These are phyloP conservation scores for Chaetura pelagica DNA, from an alignment of 2,113 vertebrate genomes.

Conservation along the genomic window DNA sequence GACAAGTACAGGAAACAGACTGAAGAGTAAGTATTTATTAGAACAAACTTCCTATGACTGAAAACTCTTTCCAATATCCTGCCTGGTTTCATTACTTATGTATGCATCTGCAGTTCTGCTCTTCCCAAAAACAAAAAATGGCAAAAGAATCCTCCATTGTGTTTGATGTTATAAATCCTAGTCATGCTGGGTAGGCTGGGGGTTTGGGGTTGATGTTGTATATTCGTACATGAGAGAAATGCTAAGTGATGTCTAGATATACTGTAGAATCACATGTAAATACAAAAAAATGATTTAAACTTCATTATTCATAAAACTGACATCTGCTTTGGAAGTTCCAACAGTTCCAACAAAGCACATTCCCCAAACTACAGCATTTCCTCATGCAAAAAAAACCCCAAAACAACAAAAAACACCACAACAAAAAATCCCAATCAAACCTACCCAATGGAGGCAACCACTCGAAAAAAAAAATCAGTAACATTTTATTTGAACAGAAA, in stretches of 20 bases:
- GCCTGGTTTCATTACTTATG: not conserved
- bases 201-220: not conserved
- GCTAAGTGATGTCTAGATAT: accelerated
- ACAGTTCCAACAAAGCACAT: not conserved
- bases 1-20: not conserved
- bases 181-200: not conserved
- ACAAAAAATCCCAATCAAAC: not conserved
- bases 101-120: not conserved
- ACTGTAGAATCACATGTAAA: not conserved
- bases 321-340: not conserved
- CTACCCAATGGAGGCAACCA: accelerated
- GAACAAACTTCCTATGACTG: not conserved
- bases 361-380: not conserved
- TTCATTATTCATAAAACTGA: not conserved
- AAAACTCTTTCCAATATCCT: not conserved
- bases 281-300: not conserved
- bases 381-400: not conserved
- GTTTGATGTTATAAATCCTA: not conserved
- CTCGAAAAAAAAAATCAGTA: not conserved
- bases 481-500: not conserved
- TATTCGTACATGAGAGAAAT: not conserved
- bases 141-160: accelerated
- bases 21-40: not conserved
- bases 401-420: accelerated
- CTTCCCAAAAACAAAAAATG: not conserved